A percentile compares a stretch with the other conserved stretches of the same genome.
Evolutionary conservation across 2,797 vertebrate species (phyloP).

Genomic region (Vultur gryphus): DNA sequence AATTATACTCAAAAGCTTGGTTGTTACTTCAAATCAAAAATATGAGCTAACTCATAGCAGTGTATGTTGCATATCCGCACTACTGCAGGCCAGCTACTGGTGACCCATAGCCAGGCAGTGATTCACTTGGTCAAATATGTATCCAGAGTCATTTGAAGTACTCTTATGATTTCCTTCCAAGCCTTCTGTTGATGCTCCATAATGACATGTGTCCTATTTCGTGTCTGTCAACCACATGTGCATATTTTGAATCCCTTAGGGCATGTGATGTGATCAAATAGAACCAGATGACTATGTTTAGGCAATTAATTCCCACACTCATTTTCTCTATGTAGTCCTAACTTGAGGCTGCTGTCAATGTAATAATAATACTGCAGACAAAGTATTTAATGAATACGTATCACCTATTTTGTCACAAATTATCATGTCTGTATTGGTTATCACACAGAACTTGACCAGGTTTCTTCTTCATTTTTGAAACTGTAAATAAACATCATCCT

Average conservation of each 20-base stretch:
- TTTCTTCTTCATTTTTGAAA: background rate
- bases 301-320: background rate
- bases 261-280: background rate
- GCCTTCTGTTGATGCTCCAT: background rate
- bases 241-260: background rate
- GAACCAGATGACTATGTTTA: background rate
- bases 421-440: background rate
- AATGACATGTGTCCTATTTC: background rate
- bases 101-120: background rate
- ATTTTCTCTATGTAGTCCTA: background rate
- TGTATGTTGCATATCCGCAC: background rate
- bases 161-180: background rate
- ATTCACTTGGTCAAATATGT: background rate
- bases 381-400: background rate
- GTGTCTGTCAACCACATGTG: background rate
- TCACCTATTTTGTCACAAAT: background rate
- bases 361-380: background rate
- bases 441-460: background rate
- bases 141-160: background rate
- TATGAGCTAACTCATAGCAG: background rate
- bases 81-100: background rate
- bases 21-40: background rate
- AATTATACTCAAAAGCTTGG: background rate
- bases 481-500: background rate
- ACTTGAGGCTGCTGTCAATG: background rate